These are phyloP conservation scores for Poeciliopsis prolifica DNA, from an alignment of 2,113 vertebrate species.

Conservation along the genomic window DNA sequence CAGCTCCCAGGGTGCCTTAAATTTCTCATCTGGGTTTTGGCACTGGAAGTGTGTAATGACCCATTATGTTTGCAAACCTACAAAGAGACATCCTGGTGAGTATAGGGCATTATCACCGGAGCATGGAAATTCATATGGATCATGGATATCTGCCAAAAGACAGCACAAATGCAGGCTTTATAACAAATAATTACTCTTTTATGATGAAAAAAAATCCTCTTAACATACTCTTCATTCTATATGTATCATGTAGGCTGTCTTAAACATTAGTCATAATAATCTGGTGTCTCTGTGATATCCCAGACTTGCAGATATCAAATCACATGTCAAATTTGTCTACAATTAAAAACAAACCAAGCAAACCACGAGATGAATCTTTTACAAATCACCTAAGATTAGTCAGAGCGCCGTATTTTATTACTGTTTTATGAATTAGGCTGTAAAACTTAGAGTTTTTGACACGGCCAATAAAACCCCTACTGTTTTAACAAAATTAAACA, in stretches of 20 bases:
- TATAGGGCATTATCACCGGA: constrained; percentile 18
- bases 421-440: no score
- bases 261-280: neutral
- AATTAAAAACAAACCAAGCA: no score
- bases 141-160: neutral
- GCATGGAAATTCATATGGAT: constrained; percentile 10
- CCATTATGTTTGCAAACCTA: constrained; percentile 49
- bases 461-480: no score
- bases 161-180: neutral
- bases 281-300: no score
- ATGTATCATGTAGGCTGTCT: neutral
- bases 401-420: no score
- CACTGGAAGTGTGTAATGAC: constrained; percentile 41
- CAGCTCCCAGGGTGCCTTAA: constrained; percentile 24
- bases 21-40: constrained; percentile 48
- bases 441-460: no score
- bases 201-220: neutral
- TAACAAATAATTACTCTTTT: neutral
- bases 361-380: no score
- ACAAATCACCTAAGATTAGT: no score
- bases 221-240: neutral
- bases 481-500: no score
- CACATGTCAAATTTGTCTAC: no score
- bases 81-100: constrained; percentile 28
- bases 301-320: no score